Percentiles rank a stretch among this genome's conserved stretches.
These are phyloP conservation scores for Dendrophyllia cribrosa DNA, from an alignment of 64 coral and sea anemone genomes.

Conservation along the genomic window DNA sequence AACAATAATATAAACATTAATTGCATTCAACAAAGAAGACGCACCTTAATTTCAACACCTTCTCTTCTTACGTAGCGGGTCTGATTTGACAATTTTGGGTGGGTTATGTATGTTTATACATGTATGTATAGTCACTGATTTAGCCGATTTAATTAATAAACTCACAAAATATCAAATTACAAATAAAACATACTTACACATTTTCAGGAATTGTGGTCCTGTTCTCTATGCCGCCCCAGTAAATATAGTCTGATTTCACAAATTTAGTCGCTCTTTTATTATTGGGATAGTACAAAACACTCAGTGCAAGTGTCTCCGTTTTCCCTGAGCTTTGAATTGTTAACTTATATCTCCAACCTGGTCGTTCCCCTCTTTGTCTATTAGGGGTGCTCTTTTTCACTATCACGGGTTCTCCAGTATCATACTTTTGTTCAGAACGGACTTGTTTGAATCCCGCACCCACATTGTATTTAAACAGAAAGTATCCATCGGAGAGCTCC, in stretches of 20 bases:
- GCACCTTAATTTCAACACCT: too few species aligned
- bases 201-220: slow-evolving; percentile 12
- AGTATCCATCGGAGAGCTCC: slow-evolving; percentile 34
- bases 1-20: too few species aligned
- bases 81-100: too few species aligned
- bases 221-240: slow-evolving; percentile 61
- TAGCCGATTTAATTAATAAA: not conserved
- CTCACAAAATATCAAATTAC: not conserved
- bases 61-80: too few species aligned
- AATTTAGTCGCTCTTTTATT: too few species aligned
- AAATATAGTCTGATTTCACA: slow-evolving; percentile 31
- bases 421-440: not conserved
- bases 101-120: too few species aligned
- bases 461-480: slow-evolving; percentile 44
- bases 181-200: slow-evolving; percentile 48
- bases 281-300: not conserved
- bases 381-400: not conserved
- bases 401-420: slow-evolving; percentile 2
- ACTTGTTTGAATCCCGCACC: not conserved
- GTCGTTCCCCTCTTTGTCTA: too few species aligned
- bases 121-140: too few species aligned
- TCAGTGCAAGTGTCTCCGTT: not conserved
- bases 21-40: too few species aligned
- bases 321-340: not conserved
- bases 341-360: not conserved